Conservation (phyloP, 2,888 invertebrate genomes). For the Trissolcus japonicus region DNA sequence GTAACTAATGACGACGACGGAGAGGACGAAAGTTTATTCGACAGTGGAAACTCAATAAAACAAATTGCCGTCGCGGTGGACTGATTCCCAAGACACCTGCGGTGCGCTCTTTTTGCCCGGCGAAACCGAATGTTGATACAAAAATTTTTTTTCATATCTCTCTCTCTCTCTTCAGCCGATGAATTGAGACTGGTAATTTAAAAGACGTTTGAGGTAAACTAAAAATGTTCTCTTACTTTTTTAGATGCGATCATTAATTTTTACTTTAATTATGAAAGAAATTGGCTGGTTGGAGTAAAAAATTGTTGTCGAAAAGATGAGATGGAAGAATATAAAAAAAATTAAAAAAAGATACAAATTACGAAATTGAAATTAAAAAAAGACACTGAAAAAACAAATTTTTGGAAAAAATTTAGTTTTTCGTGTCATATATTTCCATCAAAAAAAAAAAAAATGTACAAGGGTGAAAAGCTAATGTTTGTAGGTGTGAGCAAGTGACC, state of each 20-base stretch:
- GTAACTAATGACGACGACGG: constrained; percentile 68
- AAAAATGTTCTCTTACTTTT: not conserved
- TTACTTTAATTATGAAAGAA: not conserved
- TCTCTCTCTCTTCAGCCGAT: constrained; percentile 6
- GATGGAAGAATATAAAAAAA: too few species aligned
- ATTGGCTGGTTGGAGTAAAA: constrained; percentile 1
- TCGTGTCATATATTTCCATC: not conserved
- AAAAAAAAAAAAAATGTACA: not conserved
- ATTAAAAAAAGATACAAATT: too few species aligned
- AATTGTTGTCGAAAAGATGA: not conserved
- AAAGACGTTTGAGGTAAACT: constrained; percentile 10
- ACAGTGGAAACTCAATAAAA: constrained; percentile 60
- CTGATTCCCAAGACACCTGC: constrained; percentile 57
- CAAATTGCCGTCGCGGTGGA: constrained; percentile 60
- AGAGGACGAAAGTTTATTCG: constrained; percentile 53
- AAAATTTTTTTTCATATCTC: constrained; percentile 19
- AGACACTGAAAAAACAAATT: not conserved
- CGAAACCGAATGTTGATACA: constrained; percentile 48
- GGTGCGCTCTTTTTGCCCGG: constrained; percentile 35
- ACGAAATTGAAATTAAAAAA: not conserved
- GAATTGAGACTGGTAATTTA: constrained; percentile 25
- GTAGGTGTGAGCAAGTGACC: constrained; percentile 47
- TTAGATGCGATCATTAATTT: constrained; percentile 1
- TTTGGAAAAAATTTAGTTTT: not conserved
- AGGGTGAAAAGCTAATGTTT: constrained; percentile 7